A percentile compares a stretch with the other conserved stretches of the same genome.
Evolutionary conservation across 2,888 invertebrate species (phyloP).

Genomic region (Dasysyrphus albostriatus): DNA sequence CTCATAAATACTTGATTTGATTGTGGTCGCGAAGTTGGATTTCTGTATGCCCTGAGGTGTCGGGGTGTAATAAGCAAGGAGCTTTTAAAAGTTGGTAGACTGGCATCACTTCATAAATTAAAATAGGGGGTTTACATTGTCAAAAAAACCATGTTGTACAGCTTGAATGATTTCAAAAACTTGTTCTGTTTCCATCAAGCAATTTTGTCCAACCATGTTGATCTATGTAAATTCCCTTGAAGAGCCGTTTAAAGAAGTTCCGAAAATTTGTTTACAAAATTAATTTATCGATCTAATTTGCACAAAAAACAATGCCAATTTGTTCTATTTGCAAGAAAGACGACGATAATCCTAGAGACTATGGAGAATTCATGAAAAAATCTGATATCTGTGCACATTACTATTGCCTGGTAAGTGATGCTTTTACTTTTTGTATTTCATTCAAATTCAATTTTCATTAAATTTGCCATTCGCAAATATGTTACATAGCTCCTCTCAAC

Average conservation of each 20-base stretch:
- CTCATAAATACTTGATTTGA: too few relatives aligned
- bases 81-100: too few relatives aligned
- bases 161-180: too few relatives aligned
- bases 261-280: neutral
- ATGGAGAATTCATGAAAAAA: conserved; percentile 80
- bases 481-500: conserved; percentile 90
- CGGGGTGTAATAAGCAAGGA: too few relatives aligned
- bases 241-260: neutral
- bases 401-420: conserved; percentile 79
- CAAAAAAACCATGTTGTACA: too few relatives aligned
- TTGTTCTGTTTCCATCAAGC: too few relatives aligned
- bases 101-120: too few relatives aligned
- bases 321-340: conserved; percentile 45
- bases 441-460: neutral
- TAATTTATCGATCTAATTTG: neutral
- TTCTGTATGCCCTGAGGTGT: too few relatives aligned
- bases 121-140: too few relatives aligned
- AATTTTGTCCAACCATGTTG: too few relatives aligned
- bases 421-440: neutral
- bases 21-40: too few relatives aligned
- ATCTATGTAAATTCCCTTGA: too few relatives aligned
- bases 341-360: conserved; percentile 75
- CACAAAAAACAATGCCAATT: conserved; percentile 28
- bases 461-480: neutral
- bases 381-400: conserved; percentile 79